Percentiles rank a stretch among this genome's conserved stretches.
Evolutionary conservation across 2,888 invertebrate genomes (phyloP).

Genomic region (Alentia gelatinosa): DNA sequence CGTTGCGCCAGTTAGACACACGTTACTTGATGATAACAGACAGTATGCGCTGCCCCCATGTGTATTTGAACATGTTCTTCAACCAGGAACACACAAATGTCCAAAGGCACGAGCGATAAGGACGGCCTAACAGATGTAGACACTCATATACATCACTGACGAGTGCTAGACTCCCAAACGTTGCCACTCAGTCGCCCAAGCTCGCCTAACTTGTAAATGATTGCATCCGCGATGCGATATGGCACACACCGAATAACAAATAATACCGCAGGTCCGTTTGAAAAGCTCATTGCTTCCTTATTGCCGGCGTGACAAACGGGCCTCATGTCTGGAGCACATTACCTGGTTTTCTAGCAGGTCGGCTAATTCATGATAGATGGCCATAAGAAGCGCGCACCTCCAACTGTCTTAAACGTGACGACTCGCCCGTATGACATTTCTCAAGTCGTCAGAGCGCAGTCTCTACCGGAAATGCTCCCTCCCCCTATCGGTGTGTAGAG

Average conservation of each 20-base stretch:
- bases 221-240: background rate
- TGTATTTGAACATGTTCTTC: too few relatives aligned
- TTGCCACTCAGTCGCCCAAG: background rate
- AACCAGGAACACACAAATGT: too few relatives aligned
- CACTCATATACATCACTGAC: too few relatives aligned
- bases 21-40: too few relatives aligned
- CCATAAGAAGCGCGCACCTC: background rate
- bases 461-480: background rate
- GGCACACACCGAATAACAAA: background rate
- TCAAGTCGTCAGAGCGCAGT: constrained; percentile 18
- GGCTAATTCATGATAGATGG: constrained; percentile 30
- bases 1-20: too few relatives aligned
- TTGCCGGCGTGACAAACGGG: constrained; percentile 3
- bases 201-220: background rate
- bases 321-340: background rate
- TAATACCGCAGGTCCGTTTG: background rate
- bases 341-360: background rate
- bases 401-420: background rate
- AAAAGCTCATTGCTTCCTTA: constrained; percentile 39
- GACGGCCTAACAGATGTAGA: background rate
- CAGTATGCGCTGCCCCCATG: too few relatives aligned
- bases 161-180: background rate
- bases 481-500: constrained; percentile 14
- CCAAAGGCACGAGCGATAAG: too few relatives aligned
- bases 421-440: background rate